phyloP scores from a whole-genome alignment of 2,888 invertebrate species.

The Sarcophaga rosellei region DNA sequence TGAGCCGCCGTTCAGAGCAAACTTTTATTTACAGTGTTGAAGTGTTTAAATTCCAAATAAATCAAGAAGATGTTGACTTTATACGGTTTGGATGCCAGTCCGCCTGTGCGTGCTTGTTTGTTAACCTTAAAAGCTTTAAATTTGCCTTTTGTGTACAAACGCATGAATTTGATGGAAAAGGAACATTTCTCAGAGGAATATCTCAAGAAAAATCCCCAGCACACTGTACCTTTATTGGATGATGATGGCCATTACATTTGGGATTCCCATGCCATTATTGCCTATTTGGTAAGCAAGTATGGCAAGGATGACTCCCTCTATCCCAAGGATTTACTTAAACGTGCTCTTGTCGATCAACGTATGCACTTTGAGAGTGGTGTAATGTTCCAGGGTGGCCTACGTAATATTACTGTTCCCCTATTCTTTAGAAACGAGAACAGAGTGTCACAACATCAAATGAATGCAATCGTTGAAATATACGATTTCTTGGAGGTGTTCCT shows the following conservation, averaged over 20 bases:
- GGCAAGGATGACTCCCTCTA: conserved; percentile 73
- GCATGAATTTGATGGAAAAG: conserved; percentile 74
- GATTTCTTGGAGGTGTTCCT: conserved; percentile 73
- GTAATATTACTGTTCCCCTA: conserved; percentile 73
- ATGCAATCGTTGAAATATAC: conserved; percentile 71
- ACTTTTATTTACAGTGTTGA: background rate
- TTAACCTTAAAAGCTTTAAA: conserved; percentile 74
- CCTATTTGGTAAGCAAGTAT: conserved; percentile 75
- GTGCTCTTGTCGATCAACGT: conserved; percentile 79
- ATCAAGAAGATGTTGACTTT: conserved; percentile 72
- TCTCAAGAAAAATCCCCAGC: conserved; percentile 76
- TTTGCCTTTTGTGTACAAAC: conserved; percentile 71
- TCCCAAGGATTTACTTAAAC: conserved; percentile 74
- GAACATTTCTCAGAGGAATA: conserved; percentile 73
- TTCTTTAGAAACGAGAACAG: conserved; percentile 71
- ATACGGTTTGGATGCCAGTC: conserved; percentile 73
- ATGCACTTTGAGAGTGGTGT: conserved; percentile 79
- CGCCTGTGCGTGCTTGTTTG: conserved; percentile 75
- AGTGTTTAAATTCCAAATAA: background rate
- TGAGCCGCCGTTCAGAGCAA: background rate
- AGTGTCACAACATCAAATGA: conserved; percentile 72
- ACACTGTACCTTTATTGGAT: conserved; percentile 76
- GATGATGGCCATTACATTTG: conserved; percentile 74
- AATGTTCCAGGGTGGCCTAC: conserved; percentile 75
- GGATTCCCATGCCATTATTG: conserved; percentile 78